Percentiles rank a stretch among this genome's conserved stretches.
Evolutionary conservation across 2,888 invertebrate species (phyloP).

Genomic region (Beris morrisii): DNA sequence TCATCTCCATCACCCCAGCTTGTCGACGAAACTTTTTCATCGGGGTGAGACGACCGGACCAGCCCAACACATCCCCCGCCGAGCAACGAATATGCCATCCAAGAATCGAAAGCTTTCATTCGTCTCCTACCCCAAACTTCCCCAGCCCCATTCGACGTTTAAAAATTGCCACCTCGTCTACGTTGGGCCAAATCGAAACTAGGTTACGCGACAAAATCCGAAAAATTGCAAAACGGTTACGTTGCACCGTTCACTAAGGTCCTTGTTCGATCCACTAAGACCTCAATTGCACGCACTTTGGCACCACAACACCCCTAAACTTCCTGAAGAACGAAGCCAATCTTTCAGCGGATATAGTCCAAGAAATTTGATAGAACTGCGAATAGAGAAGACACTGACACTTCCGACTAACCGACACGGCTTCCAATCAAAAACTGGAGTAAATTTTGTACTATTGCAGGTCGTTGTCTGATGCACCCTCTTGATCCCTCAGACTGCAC

Average conservation of each 20-base stretch:
- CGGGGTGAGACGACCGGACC: neutral
- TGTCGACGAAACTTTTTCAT: no score
- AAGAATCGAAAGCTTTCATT: neutral
- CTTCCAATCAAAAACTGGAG: conserved; percentile 29
- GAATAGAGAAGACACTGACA: no score
- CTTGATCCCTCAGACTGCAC: neutral
- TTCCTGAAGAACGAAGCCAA: no score
- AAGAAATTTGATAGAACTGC: no score
- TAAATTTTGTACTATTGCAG: conserved; percentile 21
- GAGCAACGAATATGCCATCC: conserved; percentile 1
- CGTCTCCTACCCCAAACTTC: neutral
- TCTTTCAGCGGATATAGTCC: no score
- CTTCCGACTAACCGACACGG: conserved; percentile 10
- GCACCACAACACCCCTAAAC: no score
- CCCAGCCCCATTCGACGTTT: neutral
- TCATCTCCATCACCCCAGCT: conserved; percentile 1
- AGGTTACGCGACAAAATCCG: conserved; percentile 17
- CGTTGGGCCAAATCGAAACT: conserved; percentile 12
- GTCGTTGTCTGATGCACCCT: conserved; percentile 29
- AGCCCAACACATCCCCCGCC: neutral
- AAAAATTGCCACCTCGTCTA: neutral
- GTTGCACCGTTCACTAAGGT: no score
- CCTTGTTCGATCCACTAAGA: no score
- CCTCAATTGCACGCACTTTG: no score
- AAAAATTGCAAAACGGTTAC: neutral